Conservation (phyloP, 2,888 invertebrate species). For the Tribolium freemani region DNA sequence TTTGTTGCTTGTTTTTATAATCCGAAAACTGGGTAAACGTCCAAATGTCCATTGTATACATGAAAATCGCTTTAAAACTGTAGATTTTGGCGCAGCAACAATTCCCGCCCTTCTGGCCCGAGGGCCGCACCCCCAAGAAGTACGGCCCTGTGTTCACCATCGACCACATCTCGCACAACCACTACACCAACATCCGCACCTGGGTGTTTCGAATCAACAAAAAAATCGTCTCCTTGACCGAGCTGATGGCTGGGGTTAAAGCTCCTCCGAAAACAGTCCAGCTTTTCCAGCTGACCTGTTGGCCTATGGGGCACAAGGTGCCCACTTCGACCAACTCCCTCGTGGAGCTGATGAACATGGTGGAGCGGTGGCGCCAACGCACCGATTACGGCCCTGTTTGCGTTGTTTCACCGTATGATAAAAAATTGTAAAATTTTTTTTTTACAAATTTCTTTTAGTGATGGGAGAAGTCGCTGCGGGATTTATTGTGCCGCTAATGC, state of each 20-base stretch:
- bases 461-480: slow-evolving; percentile 95
- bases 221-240: slow-evolving; percentile 95
- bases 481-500: slow-evolving; percentile 99
- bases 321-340: slow-evolving; percentile 96
- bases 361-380: slow-evolving; percentile 93
- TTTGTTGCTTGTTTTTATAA: too few relatives aligned
- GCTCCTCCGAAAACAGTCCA: slow-evolving; percentile 94
- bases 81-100: slow-evolving; percentile 73
- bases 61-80: not conserved
- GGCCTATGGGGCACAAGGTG: slow-evolving; percentile 97
- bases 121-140: slow-evolving; percentile 89
- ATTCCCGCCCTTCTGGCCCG: slow-evolving; percentile 95
- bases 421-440: slow-evolving; percentile 50
- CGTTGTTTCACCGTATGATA: slow-evolving; percentile 88
- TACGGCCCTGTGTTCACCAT: slow-evolving; percentile 96
- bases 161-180: slow-evolving; percentile 93
- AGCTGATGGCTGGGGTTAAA: slow-evolving; percentile 96
- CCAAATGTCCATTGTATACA: not conserved
- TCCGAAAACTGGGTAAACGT: too few relatives aligned
- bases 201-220: slow-evolving; percentile 97
- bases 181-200: slow-evolving; percentile 94
- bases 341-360: slow-evolving; percentile 97
- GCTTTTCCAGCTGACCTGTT: slow-evolving; percentile 93
- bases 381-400: slow-evolving; percentile 95
- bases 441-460: slow-evolving; percentile 70